These are phyloP conservation scores for Lysandra coridon DNA, from an alignment of 2,888 invertebrate species.

Conservation along the genomic window DNA sequence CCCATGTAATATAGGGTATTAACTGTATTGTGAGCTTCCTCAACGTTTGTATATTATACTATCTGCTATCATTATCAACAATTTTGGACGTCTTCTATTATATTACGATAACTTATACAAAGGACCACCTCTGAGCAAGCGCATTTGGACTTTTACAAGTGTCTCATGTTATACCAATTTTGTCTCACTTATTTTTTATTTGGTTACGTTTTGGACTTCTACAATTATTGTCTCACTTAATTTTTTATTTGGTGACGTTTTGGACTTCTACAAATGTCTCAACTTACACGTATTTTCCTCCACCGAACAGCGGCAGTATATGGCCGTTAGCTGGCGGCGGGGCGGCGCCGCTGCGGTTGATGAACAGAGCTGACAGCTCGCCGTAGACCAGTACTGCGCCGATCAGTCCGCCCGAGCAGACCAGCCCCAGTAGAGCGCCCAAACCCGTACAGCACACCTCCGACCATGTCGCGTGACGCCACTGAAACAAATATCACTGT, in stretches of 20 bases:
- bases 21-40: too few relatives aligned
- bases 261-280: background rate
- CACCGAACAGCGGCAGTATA: slow-evolving; percentile 73
- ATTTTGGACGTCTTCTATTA: too few relatives aligned
- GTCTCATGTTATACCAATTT: too few relatives aligned
- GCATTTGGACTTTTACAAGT: too few relatives aligned
- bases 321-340: slow-evolving; percentile 61
- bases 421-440: slow-evolving; percentile 52
- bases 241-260: too few relatives aligned
- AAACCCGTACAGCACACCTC: slow-evolving; percentile 53
- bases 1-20: too few relatives aligned
- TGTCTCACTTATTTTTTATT: too few relatives aligned
- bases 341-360: slow-evolving; percentile 68
- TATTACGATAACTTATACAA: too few relatives aligned
- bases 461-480: slow-evolving; percentile 63
- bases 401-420: slow-evolving; percentile 65
- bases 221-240: background rate
- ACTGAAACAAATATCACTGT: slow-evolving; percentile 50
- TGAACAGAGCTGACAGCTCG: slow-evolving; percentile 81
- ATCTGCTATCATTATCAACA: too few relatives aligned
- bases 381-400: slow-evolving; percentile 82
- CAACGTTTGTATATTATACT: too few relatives aligned
- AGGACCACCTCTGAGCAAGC: too few relatives aligned
- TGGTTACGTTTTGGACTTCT: background rate
- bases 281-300: slow-evolving; percentile 76